Percentiles rank a stretch among this genome's conserved stretches.
phyloP scores from a whole-genome alignment of 2,113 vertebrate species.

The Carettochelys insculpta region DNA sequence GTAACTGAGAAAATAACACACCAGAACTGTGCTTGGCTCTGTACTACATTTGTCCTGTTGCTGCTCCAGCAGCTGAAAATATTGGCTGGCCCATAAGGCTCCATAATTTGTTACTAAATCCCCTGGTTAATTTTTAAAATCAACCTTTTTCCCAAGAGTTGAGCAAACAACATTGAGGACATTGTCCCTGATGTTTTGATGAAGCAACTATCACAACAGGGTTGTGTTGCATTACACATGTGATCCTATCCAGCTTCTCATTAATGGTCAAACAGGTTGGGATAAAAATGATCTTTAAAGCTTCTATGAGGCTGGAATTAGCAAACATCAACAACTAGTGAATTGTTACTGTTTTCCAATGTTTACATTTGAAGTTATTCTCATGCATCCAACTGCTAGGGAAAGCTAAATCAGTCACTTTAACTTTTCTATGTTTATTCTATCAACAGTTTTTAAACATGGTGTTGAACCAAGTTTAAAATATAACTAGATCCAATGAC shows the following conservation, averaged over 20 bases:
- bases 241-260: not conserved
- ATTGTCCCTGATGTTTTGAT: fast-evolving
- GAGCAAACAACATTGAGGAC: not conserved
- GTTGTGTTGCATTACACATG: not conserved
- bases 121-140: not conserved
- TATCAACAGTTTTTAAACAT: not conserved
- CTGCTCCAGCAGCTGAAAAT: not conserved
- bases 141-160: not conserved
- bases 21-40: not conserved
- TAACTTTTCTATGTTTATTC: not conserved
- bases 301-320: not conserved
- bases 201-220: not conserved
- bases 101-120: not conserved
- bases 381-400: not conserved
- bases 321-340: not conserved
- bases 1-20: not conserved
- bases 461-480: not conserved
- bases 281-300: not conserved
- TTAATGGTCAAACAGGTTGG: not conserved
- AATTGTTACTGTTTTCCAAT: not conserved
- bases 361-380: not conserved
- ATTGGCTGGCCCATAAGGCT: not conserved
- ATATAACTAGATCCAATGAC: not conserved
- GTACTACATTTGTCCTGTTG: not conserved
- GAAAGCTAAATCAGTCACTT: not conserved